These are phyloP conservation scores for Pegoplata infirma DNA, from an alignment of 2,888 invertebrate genomes.

Conservation along the genomic window DNA sequence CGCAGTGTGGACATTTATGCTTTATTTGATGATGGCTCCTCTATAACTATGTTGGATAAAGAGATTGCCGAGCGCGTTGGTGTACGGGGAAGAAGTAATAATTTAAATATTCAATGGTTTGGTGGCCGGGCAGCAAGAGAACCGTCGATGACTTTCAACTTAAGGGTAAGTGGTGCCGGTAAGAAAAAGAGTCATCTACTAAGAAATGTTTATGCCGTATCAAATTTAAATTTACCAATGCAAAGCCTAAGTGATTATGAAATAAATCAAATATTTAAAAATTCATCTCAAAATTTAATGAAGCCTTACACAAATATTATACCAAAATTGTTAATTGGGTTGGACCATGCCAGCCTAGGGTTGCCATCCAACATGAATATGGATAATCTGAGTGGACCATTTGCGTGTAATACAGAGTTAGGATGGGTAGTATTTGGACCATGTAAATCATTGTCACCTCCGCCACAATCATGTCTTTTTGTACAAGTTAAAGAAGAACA, in stretches of 20 bases:
- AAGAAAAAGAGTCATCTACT: conserved; percentile 20
- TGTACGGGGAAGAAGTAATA: neutral
- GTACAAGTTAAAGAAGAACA: conserved; percentile 9
- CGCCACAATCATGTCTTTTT: conserved; percentile 6
- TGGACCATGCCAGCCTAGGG: conserved; percentile 51
- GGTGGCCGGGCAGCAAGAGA: conserved; percentile 1
- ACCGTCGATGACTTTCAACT: neutral
- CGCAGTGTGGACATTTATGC: conserved; percentile 1
- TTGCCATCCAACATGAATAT: neutral
- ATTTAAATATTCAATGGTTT: conserved; percentile 16
- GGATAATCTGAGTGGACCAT: conserved; percentile 30
- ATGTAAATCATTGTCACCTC: neutral
- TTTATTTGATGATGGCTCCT: conserved; percentile 23
- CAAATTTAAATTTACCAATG: conserved; percentile 37
- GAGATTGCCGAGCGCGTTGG: conserved; percentile 1
- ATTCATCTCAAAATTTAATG: neutral
- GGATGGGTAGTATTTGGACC: conserved; percentile 56
- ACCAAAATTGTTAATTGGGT: conserved; percentile 50
- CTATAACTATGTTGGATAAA: conserved; percentile 14
- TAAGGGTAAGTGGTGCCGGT: conserved; percentile 13
- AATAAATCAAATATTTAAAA: conserved; percentile 9
- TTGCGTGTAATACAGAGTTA: conserved; percentile 54
- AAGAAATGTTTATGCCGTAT: conserved; percentile 31
- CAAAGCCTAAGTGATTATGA: conserved; percentile 33
- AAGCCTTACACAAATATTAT: conserved; percentile 22